These are phyloP conservation scores for Corythornis madagascariensis DNA, from an alignment of 2,113 vertebrate species.

Conservation along the genomic window DNA sequence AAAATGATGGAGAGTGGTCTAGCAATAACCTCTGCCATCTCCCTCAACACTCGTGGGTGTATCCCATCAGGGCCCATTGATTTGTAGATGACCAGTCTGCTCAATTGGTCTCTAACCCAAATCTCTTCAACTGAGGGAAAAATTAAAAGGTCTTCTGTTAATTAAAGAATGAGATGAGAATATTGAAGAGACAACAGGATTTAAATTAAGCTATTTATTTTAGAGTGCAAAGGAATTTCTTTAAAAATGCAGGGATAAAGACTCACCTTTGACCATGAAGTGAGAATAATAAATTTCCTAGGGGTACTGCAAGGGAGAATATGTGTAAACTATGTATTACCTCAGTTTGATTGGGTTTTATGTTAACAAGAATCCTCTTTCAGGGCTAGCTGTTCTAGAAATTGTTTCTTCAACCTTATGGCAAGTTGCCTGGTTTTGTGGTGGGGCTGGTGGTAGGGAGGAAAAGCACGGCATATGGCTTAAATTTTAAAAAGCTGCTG, in stretches of 20 bases:
- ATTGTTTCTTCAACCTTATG: neutral
- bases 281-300: neutral
- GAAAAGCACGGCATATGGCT: fast-evolving
- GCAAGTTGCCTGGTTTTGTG: neutral
- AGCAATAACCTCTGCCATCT: too few relatives aligned
- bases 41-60: too few relatives aligned
- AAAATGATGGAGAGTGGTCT: too few relatives aligned
- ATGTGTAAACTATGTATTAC: neutral
- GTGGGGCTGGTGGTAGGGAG: neutral
- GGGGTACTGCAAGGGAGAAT: neutral
- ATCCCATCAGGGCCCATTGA: too few relatives aligned
- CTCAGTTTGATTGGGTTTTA: neutral
- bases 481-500: neutral
- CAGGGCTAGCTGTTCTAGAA: neutral
- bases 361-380: neutral
- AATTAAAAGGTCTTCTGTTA: neutral
- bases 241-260: neutral
- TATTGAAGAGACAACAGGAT: neutral
- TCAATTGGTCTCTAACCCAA: too few relatives aligned
- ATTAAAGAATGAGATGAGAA: neutral
- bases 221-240: neutral
- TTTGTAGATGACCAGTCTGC: too few relatives aligned
- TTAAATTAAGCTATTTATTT: neutral
- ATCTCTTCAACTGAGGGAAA: too few relatives aligned
- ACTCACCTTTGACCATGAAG: neutral